A percentile compares a stretch with the other conserved stretches of the same genome.
Evolutionary conservation across 2,888 invertebrate species (phyloP).

Genomic region (Drosophila pullipes): DNA sequence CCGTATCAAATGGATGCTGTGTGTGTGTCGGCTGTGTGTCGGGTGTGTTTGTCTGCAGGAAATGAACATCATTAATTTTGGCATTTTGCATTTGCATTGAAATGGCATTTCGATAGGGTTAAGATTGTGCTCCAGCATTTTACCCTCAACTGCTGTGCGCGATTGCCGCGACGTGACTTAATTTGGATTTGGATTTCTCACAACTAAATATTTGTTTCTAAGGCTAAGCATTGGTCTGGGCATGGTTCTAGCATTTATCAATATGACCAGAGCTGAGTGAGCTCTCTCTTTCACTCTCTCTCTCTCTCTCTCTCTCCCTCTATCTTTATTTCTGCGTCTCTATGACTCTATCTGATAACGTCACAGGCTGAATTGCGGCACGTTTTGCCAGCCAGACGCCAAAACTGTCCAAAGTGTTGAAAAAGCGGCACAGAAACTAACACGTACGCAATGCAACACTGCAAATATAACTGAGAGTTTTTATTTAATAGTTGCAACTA

Average conservation of each 20-base stretch:
- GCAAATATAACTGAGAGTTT: not conserved
- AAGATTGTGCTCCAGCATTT: constrained; percentile 61
- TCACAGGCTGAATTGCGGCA: constrained; percentile 77
- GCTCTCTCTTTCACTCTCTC: not conserved
- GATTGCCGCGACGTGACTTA: constrained; percentile 84
- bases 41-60: constrained; percentile 53
- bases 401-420: constrained; percentile 73
- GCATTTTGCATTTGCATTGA: constrained; percentile 81
- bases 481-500: not conserved
- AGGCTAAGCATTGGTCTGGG: not conserved
- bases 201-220: constrained; percentile 72
- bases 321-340: not conserved
- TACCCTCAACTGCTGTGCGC: constrained; percentile 73
- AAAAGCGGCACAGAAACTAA: constrained; percentile 70
- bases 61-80: constrained; percentile 82
- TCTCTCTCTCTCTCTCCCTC: not conserved
- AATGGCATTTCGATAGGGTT: constrained; percentile 79
- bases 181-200: constrained; percentile 80
- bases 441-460: constrained; percentile 65
- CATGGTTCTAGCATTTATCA: constrained; percentile 69
- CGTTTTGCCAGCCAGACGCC: constrained; percentile 60
- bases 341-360: constrained; percentile 54
- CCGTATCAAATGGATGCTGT: constrained; percentile 36
- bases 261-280: constrained; percentile 59
- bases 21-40: not conserved